Conservation (phyloP, 2,797 vertebrate species). For the Syndactyla subalaris region DNA sequence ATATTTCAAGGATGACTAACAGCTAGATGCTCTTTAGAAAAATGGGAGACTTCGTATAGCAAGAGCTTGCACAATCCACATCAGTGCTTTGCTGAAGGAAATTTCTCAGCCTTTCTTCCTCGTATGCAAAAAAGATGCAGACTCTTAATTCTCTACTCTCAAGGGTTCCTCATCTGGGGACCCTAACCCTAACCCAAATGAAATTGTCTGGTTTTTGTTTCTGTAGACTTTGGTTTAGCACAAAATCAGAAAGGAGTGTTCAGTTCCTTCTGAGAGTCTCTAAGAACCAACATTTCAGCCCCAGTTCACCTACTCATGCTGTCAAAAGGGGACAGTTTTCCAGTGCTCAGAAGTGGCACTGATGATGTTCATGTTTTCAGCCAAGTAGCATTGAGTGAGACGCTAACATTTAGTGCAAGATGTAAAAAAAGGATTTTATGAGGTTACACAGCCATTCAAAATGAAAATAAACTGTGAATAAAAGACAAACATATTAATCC, state of each 20-base stretch:
- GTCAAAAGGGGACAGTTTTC: neutral
- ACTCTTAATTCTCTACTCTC: neutral
- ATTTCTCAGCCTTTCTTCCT: neutral
- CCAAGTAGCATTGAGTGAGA: neutral
- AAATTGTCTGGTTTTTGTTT: neutral
- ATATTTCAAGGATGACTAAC: conserved; percentile 21
- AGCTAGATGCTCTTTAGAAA: neutral
- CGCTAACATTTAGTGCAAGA: neutral
- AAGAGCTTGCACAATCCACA: neutral
- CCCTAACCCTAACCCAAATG: neutral
- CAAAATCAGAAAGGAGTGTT: neutral
- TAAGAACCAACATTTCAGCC: neutral
- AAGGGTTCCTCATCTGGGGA: neutral
- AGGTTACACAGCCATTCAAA: neutral
- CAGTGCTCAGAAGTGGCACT: neutral
- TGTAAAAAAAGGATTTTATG: neutral
- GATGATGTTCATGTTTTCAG: neutral
- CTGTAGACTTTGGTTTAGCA: neutral
- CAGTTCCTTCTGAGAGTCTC: neutral
- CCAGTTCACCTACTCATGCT: neutral
- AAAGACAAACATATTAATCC: neutral
- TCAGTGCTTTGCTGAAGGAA: neutral
- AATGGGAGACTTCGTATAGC: neutral
- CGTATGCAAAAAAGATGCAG: neutral
- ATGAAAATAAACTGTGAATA: neutral